These are phyloP conservation scores for Acleris literana DNA, from an alignment of 2,888 invertebrate species.

Conservation along the genomic window DNA sequence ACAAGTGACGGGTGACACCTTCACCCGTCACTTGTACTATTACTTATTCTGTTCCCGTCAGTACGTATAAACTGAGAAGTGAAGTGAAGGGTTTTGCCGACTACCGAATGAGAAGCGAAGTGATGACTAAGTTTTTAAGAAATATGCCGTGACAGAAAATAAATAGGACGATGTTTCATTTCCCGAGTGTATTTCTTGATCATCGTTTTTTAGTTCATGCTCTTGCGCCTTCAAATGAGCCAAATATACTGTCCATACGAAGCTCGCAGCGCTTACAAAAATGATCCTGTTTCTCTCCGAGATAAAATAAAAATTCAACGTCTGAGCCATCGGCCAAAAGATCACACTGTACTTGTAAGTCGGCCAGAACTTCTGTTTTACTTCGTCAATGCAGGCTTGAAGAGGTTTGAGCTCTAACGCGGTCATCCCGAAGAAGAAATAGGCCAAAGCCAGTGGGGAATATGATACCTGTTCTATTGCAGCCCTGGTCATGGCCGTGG, in stretches of 20 bases:
- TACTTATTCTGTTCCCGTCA: too few species aligned
- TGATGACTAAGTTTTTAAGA: too few species aligned
- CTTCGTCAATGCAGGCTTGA: slow-evolving; percentile 85
- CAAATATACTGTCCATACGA: slow-evolving; percentile 90
- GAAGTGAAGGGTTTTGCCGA: too few species aligned
- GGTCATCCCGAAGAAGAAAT: slow-evolving; percentile 90
- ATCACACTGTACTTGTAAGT: slow-evolving; percentile 87
- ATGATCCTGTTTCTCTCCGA: slow-evolving; percentile 89
- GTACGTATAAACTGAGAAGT: too few species aligned
- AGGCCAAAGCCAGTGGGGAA: slow-evolving; percentile 87
- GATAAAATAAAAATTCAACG: slow-evolving; percentile 88
- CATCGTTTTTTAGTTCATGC: slow-evolving; percentile 31
- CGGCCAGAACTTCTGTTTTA: slow-evolving; percentile 87
- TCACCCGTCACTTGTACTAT: too few species aligned
- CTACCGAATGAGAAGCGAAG: too few species aligned
- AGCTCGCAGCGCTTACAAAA: slow-evolving; percentile 88
- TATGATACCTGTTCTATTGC: slow-evolving; percentile 88
- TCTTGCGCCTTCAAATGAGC: slow-evolving; percentile 87
- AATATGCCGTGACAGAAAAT: too few species aligned
- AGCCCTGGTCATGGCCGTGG: slow-evolving; percentile 65
- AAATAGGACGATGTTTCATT: too few species aligned
- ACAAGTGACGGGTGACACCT: too few species aligned
- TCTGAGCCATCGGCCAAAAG: slow-evolving; percentile 89
- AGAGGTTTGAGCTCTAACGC: slow-evolving; percentile 86
- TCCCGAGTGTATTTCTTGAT: too few species aligned